A percentile compares a stretch with the other conserved stretches of the same genome.
Conservation (phyloP, 92 coral and sea anemone genomes). For the Blastomussa wellsi region DNA sequence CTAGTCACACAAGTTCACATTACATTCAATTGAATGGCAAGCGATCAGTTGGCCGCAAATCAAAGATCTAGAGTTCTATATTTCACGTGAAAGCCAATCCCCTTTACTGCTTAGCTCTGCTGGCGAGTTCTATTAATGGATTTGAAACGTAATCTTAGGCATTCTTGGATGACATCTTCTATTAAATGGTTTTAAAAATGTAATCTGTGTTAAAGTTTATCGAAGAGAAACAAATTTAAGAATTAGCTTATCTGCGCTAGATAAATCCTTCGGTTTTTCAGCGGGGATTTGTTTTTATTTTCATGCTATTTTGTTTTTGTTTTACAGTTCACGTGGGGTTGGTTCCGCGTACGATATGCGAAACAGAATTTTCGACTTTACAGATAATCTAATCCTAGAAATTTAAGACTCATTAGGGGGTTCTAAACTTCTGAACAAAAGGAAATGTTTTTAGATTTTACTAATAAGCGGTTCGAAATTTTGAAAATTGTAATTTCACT, state of each 20-base stretch:
- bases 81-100: not conserved
- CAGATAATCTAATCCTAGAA: not conserved
- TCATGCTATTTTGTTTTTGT: constrained; percentile 14
- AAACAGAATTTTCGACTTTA: not conserved
- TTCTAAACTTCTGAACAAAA: not conserved
- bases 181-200: not conserved
- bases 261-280: not conserved
- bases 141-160: not conserved
- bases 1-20: not conserved
- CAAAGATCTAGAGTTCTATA: not conserved
- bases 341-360: not conserved
- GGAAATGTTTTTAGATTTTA: not conserved
- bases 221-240: not conserved
- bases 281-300: constrained; percentile 3
- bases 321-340: not conserved
- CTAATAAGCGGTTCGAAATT: constrained; percentile 7
- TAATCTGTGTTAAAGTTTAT: constrained; percentile 11
- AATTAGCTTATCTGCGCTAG: constrained; percentile 1
- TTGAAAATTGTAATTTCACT: constrained; percentile 7
- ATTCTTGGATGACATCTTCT: not conserved
- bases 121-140: not conserved
- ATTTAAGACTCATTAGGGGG: not conserved
- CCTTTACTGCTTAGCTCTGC: not conserved
- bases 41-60: constrained; percentile 15
- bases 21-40: not conserved